Evolutionary conservation across 2,113 vertebrate species (phyloP), one percentile per base, ranked within the genome.

Genomic region (Thunnus thynnus): DNA sequence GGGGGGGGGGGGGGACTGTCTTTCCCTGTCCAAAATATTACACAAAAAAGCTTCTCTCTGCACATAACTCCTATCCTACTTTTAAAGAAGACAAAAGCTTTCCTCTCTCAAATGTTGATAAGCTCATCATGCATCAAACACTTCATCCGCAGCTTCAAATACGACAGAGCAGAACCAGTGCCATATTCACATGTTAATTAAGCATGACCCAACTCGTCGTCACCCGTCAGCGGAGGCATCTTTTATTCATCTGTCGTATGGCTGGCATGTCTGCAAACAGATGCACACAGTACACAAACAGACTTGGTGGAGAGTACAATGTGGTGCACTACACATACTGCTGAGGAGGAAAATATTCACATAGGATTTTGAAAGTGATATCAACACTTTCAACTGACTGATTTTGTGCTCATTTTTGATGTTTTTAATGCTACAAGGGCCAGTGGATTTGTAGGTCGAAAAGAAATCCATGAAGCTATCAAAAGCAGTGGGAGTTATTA

Each of bases 221-320:
- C 76, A 68, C 27, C 74, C 73, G 11, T 88, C 89, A 84, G 55
- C 75, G 54, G 60, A 55, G 55, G 67, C 73, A 92, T 92, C 72
- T 87, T 90, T 92, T 83, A 91, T 93, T 92, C 71, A 91, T 89
- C 66, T 17, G 66, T 85, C 83, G 25, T 82, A 87, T 84, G 85
- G 86, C 64, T 78, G 85, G 56, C 67, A 65, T 60, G 82, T 90
- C 86, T 90, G 72, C 65, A 66, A 73, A 81, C 84, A 93, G 84
- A 86, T 88, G 83, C 20, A 68, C 84, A 57, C 71, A 18, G 58
- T 66, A 72, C 82, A 76, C 72, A 73, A 44, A 57, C 57, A 68
- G 56, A 3, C 56, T 48, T 27, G 54, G 25, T 63, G 46, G 63
- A 61, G 78, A 78, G 56, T 55, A 70, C 2, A 50, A 30, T 52